Base-by-base conservation (phyloP, 2,797 vertebrate species). In the Spizella passerina region DNA sequence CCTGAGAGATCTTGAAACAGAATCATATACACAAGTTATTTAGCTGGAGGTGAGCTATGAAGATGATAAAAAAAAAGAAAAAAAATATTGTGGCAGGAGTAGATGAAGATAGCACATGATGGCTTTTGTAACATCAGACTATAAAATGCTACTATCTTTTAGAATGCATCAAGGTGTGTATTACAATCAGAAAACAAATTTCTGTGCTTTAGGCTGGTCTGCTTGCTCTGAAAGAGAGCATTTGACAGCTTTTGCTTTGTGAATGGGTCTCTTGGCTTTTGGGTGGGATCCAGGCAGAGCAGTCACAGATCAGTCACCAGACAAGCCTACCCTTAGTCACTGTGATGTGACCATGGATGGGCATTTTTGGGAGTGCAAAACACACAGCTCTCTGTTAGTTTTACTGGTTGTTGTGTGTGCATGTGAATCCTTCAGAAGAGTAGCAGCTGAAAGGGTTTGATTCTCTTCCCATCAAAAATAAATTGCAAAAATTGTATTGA, bases 401-500 rank as follows among this genome's bases (percentile, higher is more conserved):
- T 81, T 71, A n/a, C 47, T 46, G 30, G 14, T 44, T 53, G 46
- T 57, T 84, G 56, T 43, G 22, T 46, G 23, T 60, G 73, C 9
- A 1, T 50, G 63, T 47, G 71, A 64, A 39, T 76, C 32, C 30
- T 59, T 76, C 32, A 32, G 70, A 90, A 24, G 47, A 88, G 24
- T 30, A 56, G 56, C 41, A 90, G 53, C 85, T 76, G 87, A 94
- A 89, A 85, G 57, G 43, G 43, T 68, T 92, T 78, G 26, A 70
- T 81, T 89, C 71, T 78, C 46, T 92, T 81, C 47, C 53, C 65
- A 75, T 81, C 89, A 92, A 94, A 88, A 94, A 89, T 92, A 90
- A 93, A 85, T 83, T 77, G 79, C 36, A 85, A 89, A 93, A 93
- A 65, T 52, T 91, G 69, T 88, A 91, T 94, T 94, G 85, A 95